These are phyloP conservation scores for Diprion similis DNA, from an alignment of 1,140 invertebrate species.

Conservation along the genomic window DNA sequence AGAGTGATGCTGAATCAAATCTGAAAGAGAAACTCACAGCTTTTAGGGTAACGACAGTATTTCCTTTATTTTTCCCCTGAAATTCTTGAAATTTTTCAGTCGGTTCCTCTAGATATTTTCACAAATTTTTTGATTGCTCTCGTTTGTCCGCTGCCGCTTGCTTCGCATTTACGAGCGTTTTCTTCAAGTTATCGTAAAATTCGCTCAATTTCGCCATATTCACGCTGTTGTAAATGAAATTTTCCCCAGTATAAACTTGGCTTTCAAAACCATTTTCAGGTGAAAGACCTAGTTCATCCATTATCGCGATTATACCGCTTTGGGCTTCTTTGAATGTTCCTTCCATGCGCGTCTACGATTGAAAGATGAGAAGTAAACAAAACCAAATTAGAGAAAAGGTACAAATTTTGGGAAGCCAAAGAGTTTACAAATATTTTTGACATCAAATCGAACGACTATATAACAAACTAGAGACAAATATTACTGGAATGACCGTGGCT, in stretches of 20 bases:
- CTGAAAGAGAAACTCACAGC: conserved; percentile 49
- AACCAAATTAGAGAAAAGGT: too few relatives aligned
- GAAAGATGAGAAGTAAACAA: not conserved
- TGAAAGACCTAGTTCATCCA: conserved; percentile 63
- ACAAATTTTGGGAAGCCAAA: too few relatives aligned
- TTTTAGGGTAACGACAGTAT: conserved; percentile 59
- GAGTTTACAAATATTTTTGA: not conserved
- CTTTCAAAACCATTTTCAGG: conserved; percentile 65
- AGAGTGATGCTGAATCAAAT: conserved; percentile 8
- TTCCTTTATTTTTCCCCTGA: conserved; percentile 59
- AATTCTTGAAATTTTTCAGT: conserved; percentile 61
- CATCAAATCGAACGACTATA: conserved; percentile 2
- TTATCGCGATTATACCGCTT: conserved; percentile 63
- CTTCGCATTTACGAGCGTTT: conserved; percentile 50
- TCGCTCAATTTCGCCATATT: conserved; percentile 65
- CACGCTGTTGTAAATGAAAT: conserved; percentile 61
- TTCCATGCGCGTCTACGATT: conserved; percentile 49
- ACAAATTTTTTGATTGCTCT: conserved; percentile 63
- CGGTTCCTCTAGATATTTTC: conserved; percentile 70
- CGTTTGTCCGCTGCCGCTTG: conserved; percentile 56
- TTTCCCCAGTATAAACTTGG: conserved; percentile 57
- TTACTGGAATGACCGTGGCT: conserved; percentile 8
- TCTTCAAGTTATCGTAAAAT: conserved; percentile 43
- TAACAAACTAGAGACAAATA: not conserved
- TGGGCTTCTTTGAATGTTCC: conserved; percentile 62